phyloP scores from a whole-genome alignment of 2,797 vertebrate species.

The Syngnathus acus region DNA sequence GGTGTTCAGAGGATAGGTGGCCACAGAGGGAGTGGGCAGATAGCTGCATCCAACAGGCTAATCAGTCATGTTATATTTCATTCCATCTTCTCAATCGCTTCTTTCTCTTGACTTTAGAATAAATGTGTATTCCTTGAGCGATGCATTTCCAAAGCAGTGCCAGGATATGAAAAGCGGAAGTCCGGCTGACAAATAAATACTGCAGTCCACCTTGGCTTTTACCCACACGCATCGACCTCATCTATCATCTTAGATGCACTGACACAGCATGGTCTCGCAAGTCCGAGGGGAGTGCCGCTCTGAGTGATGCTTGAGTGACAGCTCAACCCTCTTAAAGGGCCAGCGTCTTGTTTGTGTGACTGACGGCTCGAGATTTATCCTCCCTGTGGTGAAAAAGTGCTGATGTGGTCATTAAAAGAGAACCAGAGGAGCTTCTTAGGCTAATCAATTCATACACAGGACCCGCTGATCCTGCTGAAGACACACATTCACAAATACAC shows the following conservation, averaged over 20 bases:
- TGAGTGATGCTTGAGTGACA: constrained; percentile 58
- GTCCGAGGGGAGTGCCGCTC: constrained; percentile 42
- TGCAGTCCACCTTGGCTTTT: constrained; percentile 15
- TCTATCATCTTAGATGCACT: constrained; percentile 46
- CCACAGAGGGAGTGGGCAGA: constrained; percentile 31
- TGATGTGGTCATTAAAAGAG: constrained; percentile 70
- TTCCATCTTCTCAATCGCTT: constrained; percentile 25
- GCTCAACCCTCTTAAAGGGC: constrained; percentile 58
- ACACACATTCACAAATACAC: constrained; percentile 19
- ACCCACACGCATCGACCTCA: constrained; percentile 27
- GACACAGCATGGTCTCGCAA: constrained; percentile 55
- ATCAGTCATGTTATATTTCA: constrained; percentile 50
- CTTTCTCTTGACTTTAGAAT: constrained; percentile 28
- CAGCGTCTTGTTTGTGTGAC: constrained; percentile 55
- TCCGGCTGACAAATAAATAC: constrained; percentile 45
- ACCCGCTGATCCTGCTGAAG: constrained; percentile 53
- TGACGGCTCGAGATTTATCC: constrained; percentile 60
- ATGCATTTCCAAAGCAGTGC: constrained; percentile 16
- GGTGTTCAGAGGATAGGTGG: constrained; percentile 29
- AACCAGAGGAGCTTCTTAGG: constrained; percentile 59
- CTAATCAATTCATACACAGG: constrained; percentile 72
- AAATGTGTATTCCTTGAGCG: constrained; percentile 31
- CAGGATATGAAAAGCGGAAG: constrained; percentile 31
- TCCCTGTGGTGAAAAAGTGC: constrained; percentile 59
- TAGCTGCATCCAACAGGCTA: constrained; percentile 43